These are phyloP conservation scores for Campylorhamphus procurvoides DNA, from an alignment of 2,113 vertebrate species.

Conservation along the genomic window DNA sequence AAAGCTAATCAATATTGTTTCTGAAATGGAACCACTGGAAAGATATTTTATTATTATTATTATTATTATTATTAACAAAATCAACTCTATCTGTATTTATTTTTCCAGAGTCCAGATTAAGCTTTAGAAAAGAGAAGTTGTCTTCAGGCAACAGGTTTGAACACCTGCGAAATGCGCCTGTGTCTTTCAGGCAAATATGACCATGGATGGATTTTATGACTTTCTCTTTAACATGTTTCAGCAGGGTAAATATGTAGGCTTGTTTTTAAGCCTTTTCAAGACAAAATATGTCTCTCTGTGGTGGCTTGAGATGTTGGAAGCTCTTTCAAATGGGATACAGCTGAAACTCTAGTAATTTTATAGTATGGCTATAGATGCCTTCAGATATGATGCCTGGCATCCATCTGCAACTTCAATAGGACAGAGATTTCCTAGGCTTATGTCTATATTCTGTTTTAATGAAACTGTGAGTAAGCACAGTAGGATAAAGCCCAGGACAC, in stretches of 20 bases:
- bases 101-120: not conserved
- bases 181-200: not conserved
- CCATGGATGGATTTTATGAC: not conserved
- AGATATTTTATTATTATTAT: too few species aligned
- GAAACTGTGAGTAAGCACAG: not conserved
- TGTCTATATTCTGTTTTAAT: not conserved
- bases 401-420: not conserved
- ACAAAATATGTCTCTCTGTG: not conserved
- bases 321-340: not conserved
- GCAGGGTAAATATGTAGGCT: not conserved
- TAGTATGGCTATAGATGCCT: not conserved
- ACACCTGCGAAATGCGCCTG: not conserved
- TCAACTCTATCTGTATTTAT: not conserved
- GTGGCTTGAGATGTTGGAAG: not conserved
- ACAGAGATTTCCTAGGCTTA: not conserved
- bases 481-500: not conserved
- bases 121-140: not conserved
- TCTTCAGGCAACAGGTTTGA: not conserved
- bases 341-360: not conserved
- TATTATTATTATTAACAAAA: not conserved
- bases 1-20: not conserved
- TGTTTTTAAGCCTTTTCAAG: not conserved
- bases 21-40: not conserved
- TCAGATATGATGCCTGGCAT: not conserved
- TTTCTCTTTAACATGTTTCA: not conserved